Evolutionary conservation across 2,797 vertebrate genomes (phyloP).

Genomic region (Manis pentadactyla): DNA sequence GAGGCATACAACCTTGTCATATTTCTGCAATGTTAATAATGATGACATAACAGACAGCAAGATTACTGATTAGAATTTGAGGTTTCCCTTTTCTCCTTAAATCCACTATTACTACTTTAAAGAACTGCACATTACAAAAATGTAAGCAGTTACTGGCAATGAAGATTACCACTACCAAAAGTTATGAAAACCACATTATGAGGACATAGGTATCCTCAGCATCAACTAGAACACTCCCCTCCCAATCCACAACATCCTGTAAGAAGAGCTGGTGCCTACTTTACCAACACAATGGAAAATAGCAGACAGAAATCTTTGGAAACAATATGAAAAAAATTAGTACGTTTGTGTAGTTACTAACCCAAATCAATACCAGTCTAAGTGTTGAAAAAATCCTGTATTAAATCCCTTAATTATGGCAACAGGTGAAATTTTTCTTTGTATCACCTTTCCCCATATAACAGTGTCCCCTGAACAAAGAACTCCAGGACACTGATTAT

Average conservation of each 20-base stretch:
- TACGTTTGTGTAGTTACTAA: not conserved
- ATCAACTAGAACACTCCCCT: not conserved
- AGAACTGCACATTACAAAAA: not conserved
- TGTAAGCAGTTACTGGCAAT: not conserved
- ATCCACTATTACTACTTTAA: not conserved
- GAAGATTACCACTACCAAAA: not conserved
- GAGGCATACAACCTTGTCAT: not conserved
- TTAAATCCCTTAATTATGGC: constrained; percentile 5
- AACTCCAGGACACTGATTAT: constrained; percentile 80
- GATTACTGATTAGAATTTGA: not conserved
- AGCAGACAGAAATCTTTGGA: not conserved
- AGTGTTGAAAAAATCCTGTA: not conserved
- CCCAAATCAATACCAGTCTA: not conserved
- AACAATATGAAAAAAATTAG: not conserved
- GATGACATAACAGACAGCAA: not conserved
- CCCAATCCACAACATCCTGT: not conserved
- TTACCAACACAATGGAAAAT: not conserved
- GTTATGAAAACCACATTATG: not conserved
- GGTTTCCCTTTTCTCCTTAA: not conserved
- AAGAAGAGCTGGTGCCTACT: not conserved
- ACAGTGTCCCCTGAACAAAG: constrained; percentile 78
- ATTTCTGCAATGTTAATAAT: not conserved
- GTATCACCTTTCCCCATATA: not conserved
- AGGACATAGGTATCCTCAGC: not conserved
- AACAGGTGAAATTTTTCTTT: constrained; percentile 49